Conservation (phyloP, 2,797 vertebrate genomes). For the Thamnophis elegans region DNA sequence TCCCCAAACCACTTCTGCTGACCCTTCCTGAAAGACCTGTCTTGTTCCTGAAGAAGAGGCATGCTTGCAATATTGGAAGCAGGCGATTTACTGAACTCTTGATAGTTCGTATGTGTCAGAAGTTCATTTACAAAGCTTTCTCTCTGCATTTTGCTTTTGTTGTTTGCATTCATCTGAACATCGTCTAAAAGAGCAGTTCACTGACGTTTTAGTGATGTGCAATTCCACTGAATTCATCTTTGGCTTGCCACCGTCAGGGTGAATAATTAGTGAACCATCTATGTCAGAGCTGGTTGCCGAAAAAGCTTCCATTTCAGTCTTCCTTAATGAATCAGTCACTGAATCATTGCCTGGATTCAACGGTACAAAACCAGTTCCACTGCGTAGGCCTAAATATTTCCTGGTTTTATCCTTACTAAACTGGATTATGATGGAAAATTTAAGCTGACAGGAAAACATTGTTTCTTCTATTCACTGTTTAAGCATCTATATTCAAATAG, state of each 20-base stretch:
- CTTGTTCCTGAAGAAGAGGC: background rate
- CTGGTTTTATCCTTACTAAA: background rate
- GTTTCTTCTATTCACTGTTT: constrained; percentile 41
- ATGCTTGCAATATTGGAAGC: background rate
- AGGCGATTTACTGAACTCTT: background rate
- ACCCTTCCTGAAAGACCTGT: background rate
- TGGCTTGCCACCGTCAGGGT: background rate
- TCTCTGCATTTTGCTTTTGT: background rate
- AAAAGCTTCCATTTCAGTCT: background rate
- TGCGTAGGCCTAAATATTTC: background rate
- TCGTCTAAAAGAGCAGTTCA: background rate
- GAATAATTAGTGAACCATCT: background rate
- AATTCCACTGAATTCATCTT: background rate
- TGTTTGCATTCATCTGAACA: background rate
- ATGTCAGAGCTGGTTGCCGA: background rate
- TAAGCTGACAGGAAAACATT: background rate
- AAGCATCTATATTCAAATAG: constrained; percentile 47
- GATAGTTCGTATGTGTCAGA: background rate
- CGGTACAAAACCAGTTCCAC: background rate
- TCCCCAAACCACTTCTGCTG: background rate
- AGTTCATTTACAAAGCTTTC: background rate
- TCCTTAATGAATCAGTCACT: background rate
- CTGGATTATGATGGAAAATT: background rate
- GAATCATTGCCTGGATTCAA: background rate
- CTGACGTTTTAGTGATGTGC: background rate